These are phyloP conservation scores for Iguana delicatissima DNA, from an alignment of 2,797 vertebrate species.

Conservation along the genomic window DNA sequence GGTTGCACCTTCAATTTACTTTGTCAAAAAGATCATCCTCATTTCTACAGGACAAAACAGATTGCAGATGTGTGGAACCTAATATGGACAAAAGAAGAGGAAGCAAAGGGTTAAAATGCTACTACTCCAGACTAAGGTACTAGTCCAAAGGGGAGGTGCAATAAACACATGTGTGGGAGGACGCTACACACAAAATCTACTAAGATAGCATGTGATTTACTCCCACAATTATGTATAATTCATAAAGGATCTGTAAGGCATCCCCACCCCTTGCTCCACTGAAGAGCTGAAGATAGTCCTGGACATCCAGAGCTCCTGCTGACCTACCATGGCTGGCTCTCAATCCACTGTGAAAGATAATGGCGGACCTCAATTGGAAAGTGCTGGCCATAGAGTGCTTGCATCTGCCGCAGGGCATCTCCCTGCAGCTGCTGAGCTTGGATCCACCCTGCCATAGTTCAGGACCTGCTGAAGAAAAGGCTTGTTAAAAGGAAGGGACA, in stretches of 20 bases:
- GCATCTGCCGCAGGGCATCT: slow-evolving; percentile 96
- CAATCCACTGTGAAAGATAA: slow-evolving; percentile 95
- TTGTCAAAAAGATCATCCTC: background rate
- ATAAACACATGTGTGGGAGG: no score
- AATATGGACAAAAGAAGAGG: background rate
- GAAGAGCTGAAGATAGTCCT: background rate
- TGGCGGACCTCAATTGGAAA: slow-evolving; percentile 98
- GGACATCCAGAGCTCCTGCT: background rate
- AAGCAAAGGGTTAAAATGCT: background rate
- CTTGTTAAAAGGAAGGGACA: background rate
- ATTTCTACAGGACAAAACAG: background rate
- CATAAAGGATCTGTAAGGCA: background rate
- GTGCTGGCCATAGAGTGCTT: slow-evolving; percentile 96
- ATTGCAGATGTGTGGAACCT: background rate
- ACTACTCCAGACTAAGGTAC: background rate
- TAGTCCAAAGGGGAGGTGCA: background rate
- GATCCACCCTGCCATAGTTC: slow-evolving; percentile 95
- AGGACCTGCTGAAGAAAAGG: slow-evolving; percentile 72
- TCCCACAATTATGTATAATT: no score
- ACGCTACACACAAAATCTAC: background rate
- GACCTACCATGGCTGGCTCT: slow-evolving; percentile 91
- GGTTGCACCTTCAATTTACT: background rate
- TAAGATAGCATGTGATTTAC: background rate
- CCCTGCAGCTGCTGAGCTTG: slow-evolving; percentile 98
- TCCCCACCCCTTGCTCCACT: no score